Conservation (phyloP, 2,797 vertebrate species). For the Cossypha heuglini region DNA sequence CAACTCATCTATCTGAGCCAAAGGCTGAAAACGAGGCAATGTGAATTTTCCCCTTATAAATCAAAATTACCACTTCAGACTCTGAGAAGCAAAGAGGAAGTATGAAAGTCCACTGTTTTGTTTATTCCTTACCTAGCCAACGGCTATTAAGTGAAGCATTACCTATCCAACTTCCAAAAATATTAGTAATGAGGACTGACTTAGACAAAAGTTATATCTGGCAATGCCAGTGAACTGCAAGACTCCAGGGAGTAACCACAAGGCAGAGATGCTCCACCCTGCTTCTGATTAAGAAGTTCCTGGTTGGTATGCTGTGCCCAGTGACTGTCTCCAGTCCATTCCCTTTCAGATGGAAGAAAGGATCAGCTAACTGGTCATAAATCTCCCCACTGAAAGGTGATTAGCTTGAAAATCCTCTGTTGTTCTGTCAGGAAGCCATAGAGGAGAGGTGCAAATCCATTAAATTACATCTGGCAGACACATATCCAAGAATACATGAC, state of each 20-base stretch:
- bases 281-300: neutral
- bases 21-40: neutral
- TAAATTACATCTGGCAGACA: neutral
- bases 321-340: neutral
- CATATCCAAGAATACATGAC: neutral
- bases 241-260: neutral
- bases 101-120: neutral
- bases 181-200: neutral
- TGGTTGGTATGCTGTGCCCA: neutral
- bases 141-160: neutral
- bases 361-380: neutral
- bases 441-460: neutral
- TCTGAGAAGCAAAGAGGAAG: neutral
- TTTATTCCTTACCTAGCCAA: neutral
- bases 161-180: neutral
- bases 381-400: conserved; percentile 15
- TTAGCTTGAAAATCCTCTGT: conserved; percentile 22
- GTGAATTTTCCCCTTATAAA: neutral
- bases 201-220: neutral
- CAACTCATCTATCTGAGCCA: neutral
- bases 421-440: conserved; percentile 2
- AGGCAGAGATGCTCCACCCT: neutral
- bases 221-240: neutral
- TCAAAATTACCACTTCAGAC: neutral
- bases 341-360: neutral